Conservation (phyloP, 2,888 invertebrate genomes). For the Cryptocephalus primarius region DNA sequence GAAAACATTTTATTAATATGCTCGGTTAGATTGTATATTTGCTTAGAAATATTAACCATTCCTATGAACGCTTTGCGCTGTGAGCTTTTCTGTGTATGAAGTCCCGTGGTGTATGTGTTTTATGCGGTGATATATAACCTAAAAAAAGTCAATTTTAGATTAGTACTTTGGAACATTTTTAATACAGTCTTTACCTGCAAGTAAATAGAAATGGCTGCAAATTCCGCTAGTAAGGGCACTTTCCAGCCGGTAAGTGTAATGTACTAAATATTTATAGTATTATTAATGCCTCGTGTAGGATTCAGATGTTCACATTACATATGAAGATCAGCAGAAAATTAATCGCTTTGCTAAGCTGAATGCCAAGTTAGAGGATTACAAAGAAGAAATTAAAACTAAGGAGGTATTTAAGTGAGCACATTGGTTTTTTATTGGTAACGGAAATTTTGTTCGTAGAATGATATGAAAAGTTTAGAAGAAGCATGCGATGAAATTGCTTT, state of each 20-base stretch:
- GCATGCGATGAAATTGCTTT: constrained; percentile 79
- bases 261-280: not conserved
- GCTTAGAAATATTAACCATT: too few species aligned
- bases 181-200: too few species aligned
- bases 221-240: not conserved
- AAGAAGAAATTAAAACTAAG: constrained; percentile 75
- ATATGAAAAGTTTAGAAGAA: constrained; percentile 85
- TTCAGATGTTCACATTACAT: constrained; percentile 87
- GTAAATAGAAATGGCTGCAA: not conserved
- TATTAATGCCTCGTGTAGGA: constrained; percentile 36
- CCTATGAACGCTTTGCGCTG: too few species aligned
- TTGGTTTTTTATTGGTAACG: not conserved
- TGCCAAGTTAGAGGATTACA: constrained; percentile 82
- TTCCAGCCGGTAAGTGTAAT: not conserved
- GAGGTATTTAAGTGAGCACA: constrained; percentile 41
- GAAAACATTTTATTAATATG: too few species aligned
- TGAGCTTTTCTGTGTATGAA: too few species aligned
- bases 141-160: too few species aligned
- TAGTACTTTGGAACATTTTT: too few species aligned
- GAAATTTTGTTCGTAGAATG: constrained; percentile 47
- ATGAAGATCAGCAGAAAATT: constrained; percentile 94
- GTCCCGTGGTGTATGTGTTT: too few species aligned
- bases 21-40: too few species aligned
- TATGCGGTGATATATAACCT: too few species aligned
- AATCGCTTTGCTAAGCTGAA: constrained; percentile 92